Evolutionary conservation across 2,888 invertebrate species (phyloP).

Genomic region (Lasioglossum lativentre): DNA sequence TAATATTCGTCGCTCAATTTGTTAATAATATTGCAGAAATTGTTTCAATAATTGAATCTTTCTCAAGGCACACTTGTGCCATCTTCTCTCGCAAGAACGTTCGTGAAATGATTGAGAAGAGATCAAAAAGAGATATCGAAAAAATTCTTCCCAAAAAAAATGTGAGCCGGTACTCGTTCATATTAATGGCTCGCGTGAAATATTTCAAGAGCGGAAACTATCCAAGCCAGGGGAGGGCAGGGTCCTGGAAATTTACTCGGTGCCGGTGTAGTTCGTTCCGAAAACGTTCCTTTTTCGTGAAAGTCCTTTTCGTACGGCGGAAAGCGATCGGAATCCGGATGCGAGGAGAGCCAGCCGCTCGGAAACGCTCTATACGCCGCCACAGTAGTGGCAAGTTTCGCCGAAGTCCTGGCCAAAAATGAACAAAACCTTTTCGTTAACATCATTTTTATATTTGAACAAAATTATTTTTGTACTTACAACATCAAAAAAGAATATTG

Average conservation of each 20-base stretch:
- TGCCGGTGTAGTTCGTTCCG: constrained; percentile 46
- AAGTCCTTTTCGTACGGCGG: constrained; percentile 61
- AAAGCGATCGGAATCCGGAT: constrained; percentile 71
- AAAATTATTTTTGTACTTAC: too few relatives aligned
- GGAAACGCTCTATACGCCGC: constrained; percentile 72
- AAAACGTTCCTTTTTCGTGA: constrained; percentile 42
- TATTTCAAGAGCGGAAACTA: constrained; percentile 20
- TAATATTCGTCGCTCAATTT: too few relatives aligned
- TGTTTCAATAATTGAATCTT: not conserved
- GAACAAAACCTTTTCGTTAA: not conserved
- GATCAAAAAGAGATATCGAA: not conserved
- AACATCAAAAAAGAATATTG: too few relatives aligned
- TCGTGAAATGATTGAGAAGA: not conserved
- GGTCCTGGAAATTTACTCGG: constrained; percentile 52
- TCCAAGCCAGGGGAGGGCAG: not conserved
- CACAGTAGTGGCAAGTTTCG: constrained; percentile 5
- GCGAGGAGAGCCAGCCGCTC: constrained; percentile 69
- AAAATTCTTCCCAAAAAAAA: not conserved
- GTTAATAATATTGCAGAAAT: not conserved
- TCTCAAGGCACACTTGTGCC: not conserved
- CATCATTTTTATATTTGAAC: too few relatives aligned
- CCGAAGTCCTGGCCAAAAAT: not conserved
- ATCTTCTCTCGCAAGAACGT: not conserved
- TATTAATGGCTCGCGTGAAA: constrained; percentile 16
- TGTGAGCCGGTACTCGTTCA: not conserved